Base-by-base conservation (phyloP, 2,797 vertebrate genomes). In the Sebastolobus altivelis region DNA sequence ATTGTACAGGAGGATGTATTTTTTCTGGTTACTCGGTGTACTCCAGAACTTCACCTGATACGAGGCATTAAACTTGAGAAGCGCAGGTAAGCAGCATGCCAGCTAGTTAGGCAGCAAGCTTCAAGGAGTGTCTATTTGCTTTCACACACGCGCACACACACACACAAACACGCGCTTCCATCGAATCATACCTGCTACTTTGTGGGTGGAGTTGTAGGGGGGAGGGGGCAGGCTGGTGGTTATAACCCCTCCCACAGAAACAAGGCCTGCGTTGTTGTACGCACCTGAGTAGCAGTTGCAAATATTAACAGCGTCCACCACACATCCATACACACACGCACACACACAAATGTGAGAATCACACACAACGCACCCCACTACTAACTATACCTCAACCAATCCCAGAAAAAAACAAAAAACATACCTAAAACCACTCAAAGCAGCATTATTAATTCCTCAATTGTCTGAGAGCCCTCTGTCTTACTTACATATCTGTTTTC, bases 231-330 rank as follows among this genome's bases (percentile, higher is more conserved):
- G 94, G 81, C 91, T 97, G 89, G 97, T 93, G 89, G 97, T 96
- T 93, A 98, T 96, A 91, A 98, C 97, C 95, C 95, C 97, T 93
- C 97, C 96, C 92, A 97, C 77, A 77, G 98, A 97, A 93, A 98
- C 97, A 95, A 99, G 96, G 88, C 97, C 97, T 89, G 97, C 97
- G 90, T 97, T 99, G 96, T 98, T 99, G 93, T 98, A 99, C 83
- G 97, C 97, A 97, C 99, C 99, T 99, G 94, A 93, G 95, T 94
- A 84, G 94, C 90, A 95, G 89, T 95, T 90, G 88, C 84, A 95
- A 86, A 91, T 84, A 93, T 93, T 93, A 94, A 92, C 86, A 87
- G 60, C 76, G 71, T 90, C 90, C 84, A 89, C 72, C 80, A 80
- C 77, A 73, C 73, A 75, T 60, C 72, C 74, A 54, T n/a, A 69